Conservation (phyloP, 1,140 invertebrate genomes). For the Plectrocnemia conspersa region DNA sequence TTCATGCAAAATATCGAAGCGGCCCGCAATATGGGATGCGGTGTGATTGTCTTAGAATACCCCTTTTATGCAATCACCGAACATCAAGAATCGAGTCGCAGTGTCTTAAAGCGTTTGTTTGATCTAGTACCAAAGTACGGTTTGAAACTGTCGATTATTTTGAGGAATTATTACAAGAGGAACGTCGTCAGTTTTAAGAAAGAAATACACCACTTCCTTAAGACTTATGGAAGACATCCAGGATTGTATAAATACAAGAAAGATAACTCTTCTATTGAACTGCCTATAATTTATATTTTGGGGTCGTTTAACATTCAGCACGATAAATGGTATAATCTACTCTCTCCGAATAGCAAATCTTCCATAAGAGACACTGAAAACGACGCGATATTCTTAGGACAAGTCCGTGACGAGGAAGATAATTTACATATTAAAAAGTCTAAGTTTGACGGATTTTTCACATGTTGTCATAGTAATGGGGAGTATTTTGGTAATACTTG, state of each 20-base stretch:
- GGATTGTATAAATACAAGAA: constrained; percentile 26
- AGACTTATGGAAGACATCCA: constrained; percentile 24
- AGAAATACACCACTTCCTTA: constrained; percentile 25
- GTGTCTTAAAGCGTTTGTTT: constrained; percentile 23
- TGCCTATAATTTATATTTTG: constrained; percentile 28
- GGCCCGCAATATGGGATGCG: constrained; percentile 20
- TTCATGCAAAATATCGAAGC: constrained; percentile 26
- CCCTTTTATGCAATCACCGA: constrained; percentile 21
- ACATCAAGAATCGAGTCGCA: background rate
- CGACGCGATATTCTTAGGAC: constrained; percentile 25
- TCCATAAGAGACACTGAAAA: constrained; percentile 28
- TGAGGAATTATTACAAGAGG: constrained; percentile 27
- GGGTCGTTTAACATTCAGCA: constrained; percentile 23
- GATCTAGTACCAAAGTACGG: constrained; percentile 25
- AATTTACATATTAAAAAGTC: constrained; percentile 26
- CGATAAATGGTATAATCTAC: constrained; percentile 26
- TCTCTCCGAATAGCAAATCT: constrained; percentile 23
- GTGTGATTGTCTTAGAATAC: constrained; percentile 19
- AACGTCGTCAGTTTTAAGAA: constrained; percentile 27
- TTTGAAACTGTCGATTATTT: constrained; percentile 22
- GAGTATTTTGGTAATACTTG: constrained; percentile 31
- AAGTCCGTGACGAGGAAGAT: constrained; percentile 29
- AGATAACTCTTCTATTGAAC: background rate
- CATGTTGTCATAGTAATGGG: constrained; percentile 20
- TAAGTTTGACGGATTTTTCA: constrained; percentile 33